Base-by-base conservation (phyloP, 2,888 invertebrate genomes). In the Archips crataeganus region DNA sequence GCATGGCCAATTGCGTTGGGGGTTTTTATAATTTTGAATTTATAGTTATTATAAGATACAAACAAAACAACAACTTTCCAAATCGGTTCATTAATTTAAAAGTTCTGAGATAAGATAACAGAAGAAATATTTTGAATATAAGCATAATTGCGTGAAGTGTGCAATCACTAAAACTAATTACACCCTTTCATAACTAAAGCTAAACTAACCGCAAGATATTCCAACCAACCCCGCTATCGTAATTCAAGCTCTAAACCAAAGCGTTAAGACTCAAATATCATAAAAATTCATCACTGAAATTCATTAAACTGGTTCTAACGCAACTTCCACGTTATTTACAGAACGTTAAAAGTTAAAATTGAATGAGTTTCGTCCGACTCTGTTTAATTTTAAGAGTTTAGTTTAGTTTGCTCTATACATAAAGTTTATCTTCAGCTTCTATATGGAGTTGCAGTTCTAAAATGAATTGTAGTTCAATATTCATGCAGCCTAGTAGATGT, bases 271-370 rank as follows among this genome's bases (percentile, higher is more conserved):
- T 63, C 15, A 32, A n/a, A 3, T 11, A 23, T 9, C 32, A 3
- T 49, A 34, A 10, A 47, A 39, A 39, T n/a, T 11, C 23, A 23
- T 11, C 39, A 3, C n/a, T 54, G 13, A 62, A 45, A 57, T 62
- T 13, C 32, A 72, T 36, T 62, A 67, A 62, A 49, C 47, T n/a
- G 13, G 39, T 57, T 45, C 15, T 54, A 62, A 15, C 1, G 63
- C 0, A 63, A 73, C 57, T 68, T 68, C 34, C 45, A 23, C 61
- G 66, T 66, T 71, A 67, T 71, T 63, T 73, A 39, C 54, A 63
- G 15, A 61, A 10, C 1, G 68, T 49, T 73, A 73, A 49, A 63
- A 73, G 68, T 68, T 73, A 47, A 63, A 68, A 63, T 68, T 47
- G 62, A 73, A 68, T 54, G 57, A 63, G 57, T 49, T 59, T 47